Conservation (phyloP, 2,888 invertebrate species). For the Elegia similella region DNA sequence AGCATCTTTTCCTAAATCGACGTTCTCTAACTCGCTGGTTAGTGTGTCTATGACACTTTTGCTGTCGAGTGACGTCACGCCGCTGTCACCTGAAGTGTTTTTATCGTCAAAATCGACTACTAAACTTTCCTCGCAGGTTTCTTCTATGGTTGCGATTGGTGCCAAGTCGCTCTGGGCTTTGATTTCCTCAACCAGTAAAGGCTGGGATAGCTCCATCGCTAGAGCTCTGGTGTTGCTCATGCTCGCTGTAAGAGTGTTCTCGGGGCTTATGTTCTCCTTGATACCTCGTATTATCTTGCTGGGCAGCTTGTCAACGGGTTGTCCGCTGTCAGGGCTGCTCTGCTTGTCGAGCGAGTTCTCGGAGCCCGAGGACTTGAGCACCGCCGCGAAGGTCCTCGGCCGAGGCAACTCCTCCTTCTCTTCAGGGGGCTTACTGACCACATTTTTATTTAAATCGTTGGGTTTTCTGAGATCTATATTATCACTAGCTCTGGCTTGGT, state of each 20-base stretch:
- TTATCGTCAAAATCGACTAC: slow-evolving; percentile 50
- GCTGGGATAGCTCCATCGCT: slow-evolving; percentile 56
- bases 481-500: slow-evolving; percentile 50
- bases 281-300: slow-evolving; percentile 81
- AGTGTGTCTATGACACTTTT: slow-evolving; percentile 25
- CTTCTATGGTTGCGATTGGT: slow-evolving; percentile 71
- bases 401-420: slow-evolving; percentile 48
- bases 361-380: slow-evolving; percentile 67
- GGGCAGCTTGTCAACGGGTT: slow-evolving; percentile 74
- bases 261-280: slow-evolving; percentile 84
- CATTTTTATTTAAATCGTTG: slow-evolving; percentile 63
- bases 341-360: slow-evolving; percentile 70
- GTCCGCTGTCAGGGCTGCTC: slow-evolving; percentile 62
- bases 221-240: slow-evolving; percentile 65
- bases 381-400: slow-evolving; percentile 70
- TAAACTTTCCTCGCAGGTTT: slow-evolving; percentile 58
- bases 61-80: slow-evolving; percentile 30
- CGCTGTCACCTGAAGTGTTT: slow-evolving; percentile 32
- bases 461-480: slow-evolving; percentile 67
- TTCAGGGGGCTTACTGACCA: slow-evolving; percentile 24
- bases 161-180: slow-evolving; percentile 49
- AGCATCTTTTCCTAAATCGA: slow-evolving; percentile 71
- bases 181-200: too few relatives aligned
- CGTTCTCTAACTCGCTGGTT: slow-evolving; percentile 39
- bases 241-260: slow-evolving; percentile 77